A percentile compares a stretch with the other conserved stretches of the same genome.
Conservation (phyloP, 2,888 invertebrate genomes). For the Lagria hirta region DNA sequence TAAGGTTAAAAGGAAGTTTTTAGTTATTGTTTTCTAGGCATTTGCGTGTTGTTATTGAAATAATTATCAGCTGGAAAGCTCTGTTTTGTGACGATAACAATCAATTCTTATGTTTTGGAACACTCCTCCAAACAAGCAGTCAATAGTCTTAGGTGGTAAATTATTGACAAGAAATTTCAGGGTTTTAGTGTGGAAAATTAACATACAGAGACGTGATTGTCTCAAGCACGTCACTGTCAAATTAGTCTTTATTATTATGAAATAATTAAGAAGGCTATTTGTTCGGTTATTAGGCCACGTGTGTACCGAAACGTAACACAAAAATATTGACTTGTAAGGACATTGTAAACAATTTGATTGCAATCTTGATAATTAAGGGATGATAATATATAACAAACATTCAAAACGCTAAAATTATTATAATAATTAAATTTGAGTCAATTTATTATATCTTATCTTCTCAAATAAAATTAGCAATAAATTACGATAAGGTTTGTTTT, state of each 20-base stretch:
- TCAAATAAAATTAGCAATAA: too few species aligned
- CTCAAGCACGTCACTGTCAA: conserved; percentile 21
- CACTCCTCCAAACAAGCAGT: too few species aligned
- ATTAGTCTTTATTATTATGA: conserved; percentile 23
- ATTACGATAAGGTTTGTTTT: too few species aligned
- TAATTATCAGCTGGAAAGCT: conserved; percentile 22
- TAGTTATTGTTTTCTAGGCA: conserved; percentile 31
- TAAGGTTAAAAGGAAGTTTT: conserved; percentile 39
- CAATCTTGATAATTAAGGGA: too few species aligned
- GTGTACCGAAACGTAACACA: conserved; percentile 14
- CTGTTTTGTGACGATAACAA: conserved; percentile 5
- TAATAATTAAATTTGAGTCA: too few species aligned
- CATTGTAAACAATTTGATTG: neutral
- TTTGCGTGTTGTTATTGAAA: conserved; percentile 33
- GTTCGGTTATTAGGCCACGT: conserved; percentile 18
- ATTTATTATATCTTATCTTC: too few species aligned
- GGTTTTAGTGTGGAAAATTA: conserved; percentile 12
- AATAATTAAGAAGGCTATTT: conserved; percentile 15
- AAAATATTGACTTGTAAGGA: neutral
- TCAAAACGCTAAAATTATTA: too few species aligned
- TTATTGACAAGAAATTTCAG: conserved; percentile 8
- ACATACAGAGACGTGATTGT: conserved; percentile 8
- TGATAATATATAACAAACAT: too few species aligned
- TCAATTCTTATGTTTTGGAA: conserved; percentile 6
- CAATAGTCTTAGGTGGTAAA: conserved; percentile 9